Percentiles rank a stretch among this genome's conserved stretches.
phyloP scores from a whole-genome alignment of 1,140 invertebrate genomes.

The Drosophila ercepeae region DNA sequence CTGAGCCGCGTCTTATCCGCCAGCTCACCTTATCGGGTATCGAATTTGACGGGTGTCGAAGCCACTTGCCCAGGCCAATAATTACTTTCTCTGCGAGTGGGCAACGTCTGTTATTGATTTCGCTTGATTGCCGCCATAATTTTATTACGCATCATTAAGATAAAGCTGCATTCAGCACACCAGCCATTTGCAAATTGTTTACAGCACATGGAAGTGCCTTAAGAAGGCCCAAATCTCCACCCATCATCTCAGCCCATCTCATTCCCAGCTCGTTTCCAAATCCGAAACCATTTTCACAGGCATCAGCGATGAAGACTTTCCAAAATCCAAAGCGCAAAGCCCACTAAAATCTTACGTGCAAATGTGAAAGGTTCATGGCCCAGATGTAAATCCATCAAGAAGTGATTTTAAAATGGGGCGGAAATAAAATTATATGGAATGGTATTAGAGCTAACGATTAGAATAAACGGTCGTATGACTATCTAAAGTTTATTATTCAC shows the following conservation, averaged over 20 bases:
- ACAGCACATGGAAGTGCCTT: constrained; percentile 39
- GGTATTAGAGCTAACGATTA: constrained; percentile 6
- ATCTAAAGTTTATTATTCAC: background rate
- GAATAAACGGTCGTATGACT: constrained; percentile 9
- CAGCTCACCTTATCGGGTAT: constrained; percentile 58
- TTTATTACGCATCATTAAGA: constrained; percentile 79
- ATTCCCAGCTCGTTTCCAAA: constrained; percentile 18
- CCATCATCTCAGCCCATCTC: constrained; percentile 21
- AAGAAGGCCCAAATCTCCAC: constrained; percentile 32
- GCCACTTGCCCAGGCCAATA: constrained; percentile 66
- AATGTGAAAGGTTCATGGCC: constrained; percentile 70
- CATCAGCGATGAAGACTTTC: constrained; percentile 58
- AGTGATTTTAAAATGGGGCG: constrained; percentile 2
- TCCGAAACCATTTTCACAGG: constrained; percentile 54
- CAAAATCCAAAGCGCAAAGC: constrained; percentile 35
- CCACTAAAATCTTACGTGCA: constrained; percentile 59
- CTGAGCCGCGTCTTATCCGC: constrained; percentile 53
- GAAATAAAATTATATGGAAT: constrained; percentile 34
- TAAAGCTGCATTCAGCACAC: constrained; percentile 42
- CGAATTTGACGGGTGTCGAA: constrained; percentile 50
- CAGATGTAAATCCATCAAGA: constrained; percentile 5
- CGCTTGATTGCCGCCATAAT: constrained; percentile 68
- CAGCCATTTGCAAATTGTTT: constrained; percentile 71
- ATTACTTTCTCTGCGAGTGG: constrained; percentile 69
- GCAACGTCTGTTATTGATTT: constrained; percentile 73